Base-by-base conservation (phyloP, 2,797 vertebrate genomes). In the Rhinella marina region DNA sequence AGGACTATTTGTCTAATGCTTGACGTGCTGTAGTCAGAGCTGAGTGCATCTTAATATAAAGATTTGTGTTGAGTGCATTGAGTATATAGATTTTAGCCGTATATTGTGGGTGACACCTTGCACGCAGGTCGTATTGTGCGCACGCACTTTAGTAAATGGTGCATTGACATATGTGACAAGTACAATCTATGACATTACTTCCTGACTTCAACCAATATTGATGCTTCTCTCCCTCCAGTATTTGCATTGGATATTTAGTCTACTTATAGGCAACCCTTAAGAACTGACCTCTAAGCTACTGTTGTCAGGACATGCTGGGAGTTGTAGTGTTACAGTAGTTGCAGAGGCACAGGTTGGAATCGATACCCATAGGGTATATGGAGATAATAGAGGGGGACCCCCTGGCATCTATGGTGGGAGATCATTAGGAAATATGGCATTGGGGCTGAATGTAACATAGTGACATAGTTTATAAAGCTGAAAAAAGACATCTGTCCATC, bases 131-230 rank as follows among this genome's bases (percentile, higher is more conserved):
- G 0, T 17, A 73, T 84, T 84, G 29, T 59, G 52, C 17, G 48
- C n/a, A 32, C 52, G 32, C 62, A 82, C 68, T 57, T 84, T 73
- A 56, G 25, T 56, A 83, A 72, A 70, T 84, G 27, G 17, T n/a
- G 68, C 68, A 84, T 84, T 84, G 82, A 73, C 27, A 62, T 62
- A 62, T 41, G 57, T 81, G 79, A 81, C 79, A 81, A 48, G 79
- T 62, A 59, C 19, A 23, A 73, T 73, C 70, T 48, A 73, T 19
- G 1, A 23, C 14, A 73, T 9, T 19, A n/a, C 72, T 23, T 50
- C 19, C 72, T 50, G 72, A 10, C 14, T n/a, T n/a, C 50, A 11
- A n/a, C 72, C 17, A n/a, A 23, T 21, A 23, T 73, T 48, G 70
- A 50, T 52, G 48, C 3, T 8, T 12, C 21, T 75, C 41, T 75